A percentile compares a stretch with the other conserved stretches of the same genome.
Conservation (phyloP, 2,113 vertebrate species). For the Rhynchomys soricoides region DNA sequence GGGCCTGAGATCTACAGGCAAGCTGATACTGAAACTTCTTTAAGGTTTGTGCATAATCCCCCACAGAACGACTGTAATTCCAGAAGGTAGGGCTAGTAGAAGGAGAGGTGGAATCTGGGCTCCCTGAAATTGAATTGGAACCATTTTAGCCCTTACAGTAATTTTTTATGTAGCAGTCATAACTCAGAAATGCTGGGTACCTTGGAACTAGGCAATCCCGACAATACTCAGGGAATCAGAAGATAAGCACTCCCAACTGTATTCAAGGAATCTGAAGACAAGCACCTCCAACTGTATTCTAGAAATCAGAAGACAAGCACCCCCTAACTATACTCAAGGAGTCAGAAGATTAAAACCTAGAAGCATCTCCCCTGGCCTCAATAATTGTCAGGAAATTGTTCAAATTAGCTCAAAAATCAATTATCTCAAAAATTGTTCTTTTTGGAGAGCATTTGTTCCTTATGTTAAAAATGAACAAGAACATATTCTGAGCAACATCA, state of each 20-base stretch:
- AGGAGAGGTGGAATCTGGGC: constrained; percentile 93
- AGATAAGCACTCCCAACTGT: not conserved
- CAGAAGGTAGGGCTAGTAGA: constrained; percentile 95
- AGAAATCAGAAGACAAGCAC: not conserved
- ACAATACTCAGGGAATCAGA: not conserved
- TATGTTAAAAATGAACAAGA: constrained; percentile 16
- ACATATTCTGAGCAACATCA: not conserved
- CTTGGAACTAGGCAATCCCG: not conserved
- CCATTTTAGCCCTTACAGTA: not conserved
- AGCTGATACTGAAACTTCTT: constrained; percentile 97
- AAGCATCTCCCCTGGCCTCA: not conserved
- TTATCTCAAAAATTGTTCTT: no score
- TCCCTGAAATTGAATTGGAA: constrained; percentile 84
- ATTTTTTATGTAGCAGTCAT: not conserved
- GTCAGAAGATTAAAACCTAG: not conserved
- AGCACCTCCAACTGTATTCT: not conserved
- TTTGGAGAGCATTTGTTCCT: not conserved
- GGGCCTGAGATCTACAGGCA: constrained; percentile 94
- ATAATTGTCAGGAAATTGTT: no score
- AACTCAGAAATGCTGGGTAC: not conserved
- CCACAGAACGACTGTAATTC: constrained; percentile 94
- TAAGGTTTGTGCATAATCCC: constrained; percentile 94
- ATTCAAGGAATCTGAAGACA: not conserved
- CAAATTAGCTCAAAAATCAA: no score
- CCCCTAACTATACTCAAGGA: not conserved